A percentile compares a stretch with the other conserved stretches of the same genome.
Conservation (phyloP, 2,888 invertebrate genomes). For the Dolomedes plantarius region DNA sequence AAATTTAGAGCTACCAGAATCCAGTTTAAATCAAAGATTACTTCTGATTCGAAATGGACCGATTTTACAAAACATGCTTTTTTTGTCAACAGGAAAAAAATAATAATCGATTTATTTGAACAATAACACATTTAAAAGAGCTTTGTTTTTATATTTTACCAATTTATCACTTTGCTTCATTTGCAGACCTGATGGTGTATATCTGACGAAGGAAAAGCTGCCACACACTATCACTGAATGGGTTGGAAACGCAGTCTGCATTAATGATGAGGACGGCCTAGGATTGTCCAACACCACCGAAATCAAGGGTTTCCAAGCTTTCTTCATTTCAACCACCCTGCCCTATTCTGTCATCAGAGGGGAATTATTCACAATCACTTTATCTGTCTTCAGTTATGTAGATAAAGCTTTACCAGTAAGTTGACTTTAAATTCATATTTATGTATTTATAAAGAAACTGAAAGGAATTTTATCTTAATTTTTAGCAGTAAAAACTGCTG, state of each 20-base stretch:
- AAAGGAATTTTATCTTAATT: too few relatives aligned
- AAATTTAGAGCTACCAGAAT: too few relatives aligned
- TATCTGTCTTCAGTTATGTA: slow-evolving; percentile 77
- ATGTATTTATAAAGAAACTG: too few relatives aligned
- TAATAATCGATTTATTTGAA: too few relatives aligned
- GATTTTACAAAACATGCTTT: too few relatives aligned
- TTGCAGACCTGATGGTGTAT: slow-evolving; percentile 50
- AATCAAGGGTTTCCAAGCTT: slow-evolving; percentile 77
- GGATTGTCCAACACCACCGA: slow-evolving; percentile 75
- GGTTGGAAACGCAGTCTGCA: slow-evolving; percentile 76
- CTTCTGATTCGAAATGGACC: too few relatives aligned
- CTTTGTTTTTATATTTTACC: too few relatives aligned
- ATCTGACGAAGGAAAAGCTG: slow-evolving; percentile 65
- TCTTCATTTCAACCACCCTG: slow-evolving; percentile 77
- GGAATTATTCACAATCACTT: slow-evolving; percentile 75
- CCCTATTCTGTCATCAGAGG: slow-evolving; percentile 77
- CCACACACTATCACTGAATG: slow-evolving; percentile 78
- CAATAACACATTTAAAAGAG: too few relatives aligned
- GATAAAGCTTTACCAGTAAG: slow-evolving; percentile 76
- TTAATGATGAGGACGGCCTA: slow-evolving; percentile 75
- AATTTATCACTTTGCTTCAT: too few relatives aligned
- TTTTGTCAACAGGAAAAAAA: too few relatives aligned
- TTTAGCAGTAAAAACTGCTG: too few relatives aligned
- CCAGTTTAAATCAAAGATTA: too few relatives aligned
- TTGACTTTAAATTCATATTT: not conserved